phyloP scores from a whole-genome alignment of 1,140 invertebrate species.

The Macrobrachium nipponense region DNA sequence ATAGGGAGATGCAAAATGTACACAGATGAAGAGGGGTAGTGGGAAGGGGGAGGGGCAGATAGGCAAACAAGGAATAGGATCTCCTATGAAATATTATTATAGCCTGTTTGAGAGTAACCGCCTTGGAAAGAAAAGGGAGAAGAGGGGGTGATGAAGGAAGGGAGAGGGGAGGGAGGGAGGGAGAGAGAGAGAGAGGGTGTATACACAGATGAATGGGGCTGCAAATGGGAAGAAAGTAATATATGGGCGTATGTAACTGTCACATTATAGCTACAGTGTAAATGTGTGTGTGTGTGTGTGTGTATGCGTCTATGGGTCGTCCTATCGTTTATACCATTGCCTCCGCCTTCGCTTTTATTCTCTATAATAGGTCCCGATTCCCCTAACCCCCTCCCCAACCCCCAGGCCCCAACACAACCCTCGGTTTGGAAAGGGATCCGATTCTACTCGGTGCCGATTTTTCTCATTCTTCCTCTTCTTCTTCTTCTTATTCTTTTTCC shows the following conservation, averaged over 20 bases:
- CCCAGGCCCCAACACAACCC: too few species aligned
- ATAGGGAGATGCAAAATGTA: not conserved
- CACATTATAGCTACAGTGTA: slow-evolving; percentile 9
- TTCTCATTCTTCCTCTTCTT: too few species aligned
- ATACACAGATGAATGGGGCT: not conserved
- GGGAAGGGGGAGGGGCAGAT: not conserved
- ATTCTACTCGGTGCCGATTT: too few species aligned
- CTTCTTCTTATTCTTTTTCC: too few species aligned
- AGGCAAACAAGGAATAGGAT: not conserved
- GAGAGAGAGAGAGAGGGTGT: not conserved
- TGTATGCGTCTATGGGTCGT: not conserved
- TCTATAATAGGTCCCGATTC: not conserved
- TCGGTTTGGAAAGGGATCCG: too few species aligned
- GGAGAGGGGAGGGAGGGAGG: too few species aligned
- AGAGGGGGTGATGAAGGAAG: not conserved
- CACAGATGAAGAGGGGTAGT: too few species aligned
- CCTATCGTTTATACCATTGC: not conserved
- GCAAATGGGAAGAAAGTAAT: not conserved
- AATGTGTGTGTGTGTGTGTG: not conserved
- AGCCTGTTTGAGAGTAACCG: not conserved
- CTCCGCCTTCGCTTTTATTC: not conserved
- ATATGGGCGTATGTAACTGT: slow-evolving; percentile 11
- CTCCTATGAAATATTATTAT: not conserved
- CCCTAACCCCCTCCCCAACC: not conserved
- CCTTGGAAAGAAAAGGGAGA: not conserved